These are phyloP conservation scores for Embidobia sp. DNA, from an alignment of 2,888 invertebrate species.

Conservation along the genomic window DNA sequence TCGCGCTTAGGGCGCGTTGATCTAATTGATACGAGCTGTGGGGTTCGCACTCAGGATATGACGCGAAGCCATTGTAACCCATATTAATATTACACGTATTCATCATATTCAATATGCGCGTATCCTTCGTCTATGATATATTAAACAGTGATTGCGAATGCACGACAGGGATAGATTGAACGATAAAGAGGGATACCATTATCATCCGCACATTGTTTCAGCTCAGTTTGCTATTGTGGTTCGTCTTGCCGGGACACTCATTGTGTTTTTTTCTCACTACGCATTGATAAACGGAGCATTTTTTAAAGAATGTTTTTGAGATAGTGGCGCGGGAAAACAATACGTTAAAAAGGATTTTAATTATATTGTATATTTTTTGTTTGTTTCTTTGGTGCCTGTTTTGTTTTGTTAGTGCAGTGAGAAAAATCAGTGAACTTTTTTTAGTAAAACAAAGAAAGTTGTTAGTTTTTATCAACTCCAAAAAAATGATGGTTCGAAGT, in stretches of 20 bases:
- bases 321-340: no score
- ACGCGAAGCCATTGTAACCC: conserved; percentile 80
- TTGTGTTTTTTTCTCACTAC: conserved; percentile 16
- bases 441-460: no score
- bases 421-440: no score
- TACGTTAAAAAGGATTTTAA: no score
- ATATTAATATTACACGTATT: conserved; percentile 76
- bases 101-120: conserved; percentile 65
- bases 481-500: no score
- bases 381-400: no score
- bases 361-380: no score
- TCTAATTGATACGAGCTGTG: conserved; percentile 77
- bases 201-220: conserved; percentile 74
- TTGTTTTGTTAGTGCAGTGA: no score
- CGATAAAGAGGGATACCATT: conserved; percentile 66
- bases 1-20: conserved; percentile 76
- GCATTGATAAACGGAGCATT: background rate
- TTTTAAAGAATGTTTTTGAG: no score
- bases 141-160: conserved; percentile 64
- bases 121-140: conserved; percentile 65
- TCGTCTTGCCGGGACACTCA: conserved; percentile 25
- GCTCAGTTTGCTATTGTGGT: conserved; percentile 71
- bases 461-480: no score
- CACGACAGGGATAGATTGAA: conserved; percentile 63
- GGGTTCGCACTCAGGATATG: conserved; percentile 79